Evolutionary conservation across 2,888 invertebrate species (phyloP).

Genomic region (Synanthedon tipuliformis): DNA sequence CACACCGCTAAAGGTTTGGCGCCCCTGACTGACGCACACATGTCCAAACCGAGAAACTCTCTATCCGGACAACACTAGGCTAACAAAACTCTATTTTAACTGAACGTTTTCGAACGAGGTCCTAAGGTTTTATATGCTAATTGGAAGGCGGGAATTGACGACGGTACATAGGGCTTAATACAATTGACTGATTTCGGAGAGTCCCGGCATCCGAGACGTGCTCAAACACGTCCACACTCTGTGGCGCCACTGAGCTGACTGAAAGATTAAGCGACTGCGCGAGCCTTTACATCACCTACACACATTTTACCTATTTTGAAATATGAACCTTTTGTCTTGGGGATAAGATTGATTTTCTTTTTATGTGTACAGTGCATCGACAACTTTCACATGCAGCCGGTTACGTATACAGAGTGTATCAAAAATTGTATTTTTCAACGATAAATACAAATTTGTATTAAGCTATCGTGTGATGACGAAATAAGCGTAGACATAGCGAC

Average conservation of each 20-base stretch:
- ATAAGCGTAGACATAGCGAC: not conserved
- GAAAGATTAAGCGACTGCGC: conserved; percentile 49
- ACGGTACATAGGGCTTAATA: conserved; percentile 13
- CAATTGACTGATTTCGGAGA: conserved; percentile 11
- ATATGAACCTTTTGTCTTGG: not conserved
- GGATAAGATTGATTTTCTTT: not conserved
- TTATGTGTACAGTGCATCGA: not conserved
- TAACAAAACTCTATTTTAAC: not conserved
- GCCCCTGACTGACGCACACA: not conserved
- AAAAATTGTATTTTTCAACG: not conserved
- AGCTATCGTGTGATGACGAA: not conserved
- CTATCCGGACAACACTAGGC: not conserved
- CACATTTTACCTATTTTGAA: conserved; percentile 6
- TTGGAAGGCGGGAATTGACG: conserved; percentile 20
- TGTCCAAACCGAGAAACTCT: not conserved
- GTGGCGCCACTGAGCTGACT: conserved; percentile 56
- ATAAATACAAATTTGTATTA: not conserved
- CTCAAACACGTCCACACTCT: conserved; percentile 35
- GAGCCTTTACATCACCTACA: conserved; percentile 22
- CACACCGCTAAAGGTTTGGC: conserved; percentile 28
- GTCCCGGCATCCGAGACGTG: conserved; percentile 14
- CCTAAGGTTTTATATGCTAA: not conserved
- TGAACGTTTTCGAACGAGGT: not conserved
- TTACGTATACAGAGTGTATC: not conserved
- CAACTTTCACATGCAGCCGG: not conserved